These are phyloP conservation scores for Calcarius lapponicus DNA, from an alignment of 2,797 vertebrate species.

Conservation along the genomic window DNA sequence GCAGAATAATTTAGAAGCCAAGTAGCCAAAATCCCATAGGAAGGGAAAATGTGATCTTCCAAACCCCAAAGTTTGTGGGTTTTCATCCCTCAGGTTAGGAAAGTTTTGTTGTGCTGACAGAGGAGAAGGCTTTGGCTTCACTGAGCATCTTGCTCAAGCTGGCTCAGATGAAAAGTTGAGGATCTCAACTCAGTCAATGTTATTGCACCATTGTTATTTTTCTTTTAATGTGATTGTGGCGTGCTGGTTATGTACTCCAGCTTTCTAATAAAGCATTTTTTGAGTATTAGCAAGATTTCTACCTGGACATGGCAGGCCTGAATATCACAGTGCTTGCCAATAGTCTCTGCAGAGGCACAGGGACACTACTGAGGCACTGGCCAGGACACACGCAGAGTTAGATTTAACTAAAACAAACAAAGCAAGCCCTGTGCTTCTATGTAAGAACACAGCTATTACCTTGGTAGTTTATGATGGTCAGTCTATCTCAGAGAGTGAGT, in stretches of 20 bases:
- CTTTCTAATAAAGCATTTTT: neutral
- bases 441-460: neutral
- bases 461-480: neutral
- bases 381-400: neutral
- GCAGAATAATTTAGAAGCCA: slow-evolving; percentile 23
- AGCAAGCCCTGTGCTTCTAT: neutral
- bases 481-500: neutral
- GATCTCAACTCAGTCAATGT: neutral
- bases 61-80: rapidly evolving
- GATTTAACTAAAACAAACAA: neutral
- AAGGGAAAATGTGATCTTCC: neutral
- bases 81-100: neutral
- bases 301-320: neutral
- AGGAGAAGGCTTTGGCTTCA: neutral
- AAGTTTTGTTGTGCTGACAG: neutral
- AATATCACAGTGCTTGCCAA: neutral
- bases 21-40: neutral
- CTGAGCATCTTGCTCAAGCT: rapidly evolving
- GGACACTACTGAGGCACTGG: neutral
- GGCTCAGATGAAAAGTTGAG: neutral
- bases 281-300: neutral
- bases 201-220: neutral
- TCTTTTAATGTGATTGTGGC: neutral
- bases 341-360: neutral
- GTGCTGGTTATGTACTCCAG: neutral